These are phyloP conservation scores for Limnephilus lunatus DNA, from an alignment of 2,888 invertebrate genomes.

Conservation along the genomic window DNA sequence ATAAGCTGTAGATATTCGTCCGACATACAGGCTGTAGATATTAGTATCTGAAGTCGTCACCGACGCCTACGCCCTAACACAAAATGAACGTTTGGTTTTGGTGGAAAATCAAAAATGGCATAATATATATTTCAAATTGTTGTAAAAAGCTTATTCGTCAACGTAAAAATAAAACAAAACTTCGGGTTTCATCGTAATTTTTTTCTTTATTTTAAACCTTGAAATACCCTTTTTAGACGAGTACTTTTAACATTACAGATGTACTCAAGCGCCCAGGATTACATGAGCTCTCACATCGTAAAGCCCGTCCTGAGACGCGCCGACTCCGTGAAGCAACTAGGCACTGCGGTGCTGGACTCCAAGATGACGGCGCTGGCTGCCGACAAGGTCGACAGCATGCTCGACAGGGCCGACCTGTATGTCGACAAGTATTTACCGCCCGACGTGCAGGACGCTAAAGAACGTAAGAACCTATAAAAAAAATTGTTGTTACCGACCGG, in stretches of 20 bases:
- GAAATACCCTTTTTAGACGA: too few species aligned
- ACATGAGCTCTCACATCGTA: constrained; percentile 81
- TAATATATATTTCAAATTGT: too few species aligned
- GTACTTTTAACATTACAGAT: constrained; percentile 77
- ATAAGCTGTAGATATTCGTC: too few species aligned
- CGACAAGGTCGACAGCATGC: constrained; percentile 84
- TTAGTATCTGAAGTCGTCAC: too few species aligned
- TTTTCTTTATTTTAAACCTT: too few species aligned
- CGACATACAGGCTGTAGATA: too few species aligned
- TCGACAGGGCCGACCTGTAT: constrained; percentile 87
- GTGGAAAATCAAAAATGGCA: too few species aligned
- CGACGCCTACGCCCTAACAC: too few species aligned
- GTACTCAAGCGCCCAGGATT: constrained; percentile 88
- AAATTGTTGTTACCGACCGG: neutral
- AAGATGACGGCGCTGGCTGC: constrained; percentile 86
- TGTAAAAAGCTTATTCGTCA: too few species aligned
- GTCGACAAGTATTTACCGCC: constrained; percentile 89
- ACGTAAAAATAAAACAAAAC: too few species aligned
- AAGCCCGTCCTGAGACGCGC: constrained; percentile 86
- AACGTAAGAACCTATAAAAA: constrained; percentile 74
- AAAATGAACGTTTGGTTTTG: too few species aligned
- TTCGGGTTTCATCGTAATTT: too few species aligned
- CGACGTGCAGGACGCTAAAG: constrained; percentile 80
- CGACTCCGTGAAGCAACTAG: constrained; percentile 89
- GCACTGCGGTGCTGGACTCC: constrained; percentile 83